These are phyloP conservation scores for Parnassius mnemosyne DNA, from an alignment of 2,888 invertebrate genomes.

Conservation along the genomic window DNA sequence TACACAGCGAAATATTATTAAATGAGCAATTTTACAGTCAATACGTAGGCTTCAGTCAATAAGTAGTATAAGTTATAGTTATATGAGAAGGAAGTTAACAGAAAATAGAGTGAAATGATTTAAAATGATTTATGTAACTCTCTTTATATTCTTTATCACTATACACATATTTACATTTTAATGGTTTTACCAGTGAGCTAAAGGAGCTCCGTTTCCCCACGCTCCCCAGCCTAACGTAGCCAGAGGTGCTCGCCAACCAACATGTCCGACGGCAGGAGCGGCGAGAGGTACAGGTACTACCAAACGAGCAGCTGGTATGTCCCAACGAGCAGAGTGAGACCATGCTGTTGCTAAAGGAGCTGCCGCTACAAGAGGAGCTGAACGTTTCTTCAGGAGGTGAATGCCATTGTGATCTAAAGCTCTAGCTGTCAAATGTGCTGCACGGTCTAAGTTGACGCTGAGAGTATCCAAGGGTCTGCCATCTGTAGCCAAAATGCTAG, in stretches of 20 bases:
- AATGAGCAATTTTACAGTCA: no score
- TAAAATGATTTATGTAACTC: constrained; percentile 56
- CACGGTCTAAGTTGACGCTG: constrained; percentile 71
- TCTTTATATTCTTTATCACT: constrained; percentile 56
- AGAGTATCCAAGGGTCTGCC: constrained; percentile 74
- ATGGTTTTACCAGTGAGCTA: constrained; percentile 48
- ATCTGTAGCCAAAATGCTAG: constrained; percentile 66
- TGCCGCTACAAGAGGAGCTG: constrained; percentile 50
- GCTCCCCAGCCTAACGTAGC: constrained; percentile 36
- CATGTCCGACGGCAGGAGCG: constrained; percentile 36
- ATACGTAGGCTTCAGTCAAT: no score
- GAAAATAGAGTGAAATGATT: background rate
- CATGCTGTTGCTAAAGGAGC: constrained; percentile 44
- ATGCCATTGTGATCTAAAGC: constrained; percentile 54
- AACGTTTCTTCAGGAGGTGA: constrained; percentile 62
- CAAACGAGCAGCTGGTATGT: constrained; percentile 36
- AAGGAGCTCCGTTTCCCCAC: constrained; percentile 38
- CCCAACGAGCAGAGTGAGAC: constrained; percentile 31
- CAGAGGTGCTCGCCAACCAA: constrained; percentile 33
- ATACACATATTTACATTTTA: constrained; percentile 23
- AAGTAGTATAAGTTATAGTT: no score
- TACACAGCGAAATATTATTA: no score
- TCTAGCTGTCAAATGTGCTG: constrained; percentile 63
- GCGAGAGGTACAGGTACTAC: constrained; percentile 37
- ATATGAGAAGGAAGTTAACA: constrained; percentile 9